Conservation (phyloP, 2,797 vertebrate genomes). For the Hippocampus kuda region DNA sequence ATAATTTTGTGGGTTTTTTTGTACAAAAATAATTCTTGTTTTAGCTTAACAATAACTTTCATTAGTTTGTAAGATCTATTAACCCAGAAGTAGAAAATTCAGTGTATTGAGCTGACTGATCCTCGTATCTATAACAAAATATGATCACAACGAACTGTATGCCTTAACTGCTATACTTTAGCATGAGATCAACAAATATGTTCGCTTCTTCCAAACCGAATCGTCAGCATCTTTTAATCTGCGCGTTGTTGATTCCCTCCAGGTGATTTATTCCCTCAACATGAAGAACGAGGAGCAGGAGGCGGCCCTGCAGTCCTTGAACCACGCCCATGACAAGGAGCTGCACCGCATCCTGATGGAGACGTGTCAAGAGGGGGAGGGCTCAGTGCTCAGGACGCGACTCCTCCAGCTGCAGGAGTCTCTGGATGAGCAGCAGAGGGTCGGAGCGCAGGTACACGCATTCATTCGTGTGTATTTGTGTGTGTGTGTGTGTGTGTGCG, state of each 20-base stretch:
- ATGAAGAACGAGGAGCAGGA: slow-evolving; percentile 89
- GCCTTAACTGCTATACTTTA: background rate
- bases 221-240: background rate
- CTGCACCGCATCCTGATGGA: slow-evolving; percentile 75
- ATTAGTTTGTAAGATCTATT: too few species aligned
- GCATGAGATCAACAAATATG: background rate
- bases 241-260: slow-evolving; percentile 9
- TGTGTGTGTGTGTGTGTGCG: slow-evolving; percentile 11
- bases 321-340: slow-evolving; percentile 76
- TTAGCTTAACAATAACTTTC: too few species aligned
- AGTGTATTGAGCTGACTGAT: too few species aligned
- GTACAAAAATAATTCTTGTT: too few species aligned
- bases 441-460: slow-evolving; percentile 68
- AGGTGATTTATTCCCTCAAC: slow-evolving; percentile 95
- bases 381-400: slow-evolving; percentile 71
- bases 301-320: slow-evolving; percentile 72
- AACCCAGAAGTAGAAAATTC: too few species aligned
- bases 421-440: slow-evolving; percentile 76
- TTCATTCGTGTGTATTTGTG: background rate
- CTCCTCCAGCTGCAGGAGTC: slow-evolving; percentile 78
- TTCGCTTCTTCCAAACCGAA: background rate
- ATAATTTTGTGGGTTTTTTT: too few species aligned
- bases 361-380: slow-evolving; percentile 68
- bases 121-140: too few species aligned
- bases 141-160: background rate